Evolutionary conservation across 2,797 vertebrate genomes (phyloP).

Genomic region (Mus minutoides): DNA sequence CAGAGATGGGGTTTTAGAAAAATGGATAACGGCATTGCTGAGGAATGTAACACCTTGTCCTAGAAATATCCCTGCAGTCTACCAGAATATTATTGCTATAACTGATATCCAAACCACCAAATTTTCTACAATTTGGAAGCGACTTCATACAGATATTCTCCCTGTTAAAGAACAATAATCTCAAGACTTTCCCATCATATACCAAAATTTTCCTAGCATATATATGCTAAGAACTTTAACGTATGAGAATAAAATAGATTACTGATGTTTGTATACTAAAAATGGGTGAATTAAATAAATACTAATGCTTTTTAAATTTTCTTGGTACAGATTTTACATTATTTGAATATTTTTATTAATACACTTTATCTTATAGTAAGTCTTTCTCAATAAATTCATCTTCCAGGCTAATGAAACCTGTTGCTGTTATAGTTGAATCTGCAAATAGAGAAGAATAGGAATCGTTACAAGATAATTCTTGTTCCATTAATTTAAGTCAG

Average conservation of each 20-base stretch:
- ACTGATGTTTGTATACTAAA: neutral
- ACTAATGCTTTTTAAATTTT: slow-evolving; percentile 17
- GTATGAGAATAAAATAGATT: neutral
- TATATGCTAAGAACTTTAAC: no score
- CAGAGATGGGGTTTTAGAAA: slow-evolving; percentile 45
- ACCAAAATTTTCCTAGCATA: neutral
- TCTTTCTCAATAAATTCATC: neutral
- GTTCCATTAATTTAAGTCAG: neutral
- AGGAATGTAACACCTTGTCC: slow-evolving; percentile 60
- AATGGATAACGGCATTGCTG: slow-evolving; percentile 1
- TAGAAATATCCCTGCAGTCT: slow-evolving; percentile 15
- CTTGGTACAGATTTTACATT: neutral
- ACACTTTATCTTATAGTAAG: neutral
- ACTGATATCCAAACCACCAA: neutral
- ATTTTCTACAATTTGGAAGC: neutral
- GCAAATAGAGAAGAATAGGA: slow-evolving; percentile 51
- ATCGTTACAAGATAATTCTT: neutral
- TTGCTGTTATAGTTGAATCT: slow-evolving; percentile 24
- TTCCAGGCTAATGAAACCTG: neutral
- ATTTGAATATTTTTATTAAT: slow-evolving; percentile 1
- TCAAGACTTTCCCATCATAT: neutral
- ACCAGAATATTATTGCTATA: neutral
- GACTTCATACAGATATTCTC: neutral
- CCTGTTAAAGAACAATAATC: neutral
- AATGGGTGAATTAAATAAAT: neutral